Conservation (phyloP, 2,888 invertebrate species). For the Thecocarcelia acutangulata region DNA sequence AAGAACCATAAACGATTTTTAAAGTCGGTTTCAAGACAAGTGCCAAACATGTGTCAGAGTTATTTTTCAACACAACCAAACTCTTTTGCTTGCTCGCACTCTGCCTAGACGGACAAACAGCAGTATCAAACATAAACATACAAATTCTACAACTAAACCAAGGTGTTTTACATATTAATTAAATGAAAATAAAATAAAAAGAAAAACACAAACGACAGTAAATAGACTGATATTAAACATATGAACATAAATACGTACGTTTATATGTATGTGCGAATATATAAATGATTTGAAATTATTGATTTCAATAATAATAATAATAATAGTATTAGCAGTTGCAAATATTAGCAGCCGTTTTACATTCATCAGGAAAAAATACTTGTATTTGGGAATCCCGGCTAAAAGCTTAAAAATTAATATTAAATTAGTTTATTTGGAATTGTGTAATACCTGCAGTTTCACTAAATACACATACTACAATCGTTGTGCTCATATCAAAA, state of each 20-base stretch:
- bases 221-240: constrained; percentile 23
- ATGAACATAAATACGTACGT: background rate
- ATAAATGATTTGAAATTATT: too few relatives aligned
- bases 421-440: too few relatives aligned
- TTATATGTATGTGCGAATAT: background rate
- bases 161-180: constrained; percentile 45
- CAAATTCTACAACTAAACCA: constrained; percentile 56
- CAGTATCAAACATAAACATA: constrained; percentile 26
- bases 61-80: constrained; percentile 34
- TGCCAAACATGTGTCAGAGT: constrained; percentile 63
- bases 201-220: constrained; percentile 1
- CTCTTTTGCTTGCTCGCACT: constrained; percentile 11
- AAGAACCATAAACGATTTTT: constrained; percentile 51
- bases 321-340: too few relatives aligned
- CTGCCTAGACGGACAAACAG: constrained; percentile 8
- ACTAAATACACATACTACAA: too few relatives aligned
- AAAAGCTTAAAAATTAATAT: too few relatives aligned
- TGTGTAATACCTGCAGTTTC: too few relatives aligned
- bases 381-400: too few relatives aligned
- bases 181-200: background rate
- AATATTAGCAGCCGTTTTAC: too few relatives aligned
- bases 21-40: constrained; percentile 48
- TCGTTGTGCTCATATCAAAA: too few relatives aligned
- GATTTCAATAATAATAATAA: too few relatives aligned
- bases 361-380: too few relatives aligned